Base-by-base conservation (phyloP, 1,140 invertebrate genomes). In the Gonioctena quinquepunctata region DNA sequence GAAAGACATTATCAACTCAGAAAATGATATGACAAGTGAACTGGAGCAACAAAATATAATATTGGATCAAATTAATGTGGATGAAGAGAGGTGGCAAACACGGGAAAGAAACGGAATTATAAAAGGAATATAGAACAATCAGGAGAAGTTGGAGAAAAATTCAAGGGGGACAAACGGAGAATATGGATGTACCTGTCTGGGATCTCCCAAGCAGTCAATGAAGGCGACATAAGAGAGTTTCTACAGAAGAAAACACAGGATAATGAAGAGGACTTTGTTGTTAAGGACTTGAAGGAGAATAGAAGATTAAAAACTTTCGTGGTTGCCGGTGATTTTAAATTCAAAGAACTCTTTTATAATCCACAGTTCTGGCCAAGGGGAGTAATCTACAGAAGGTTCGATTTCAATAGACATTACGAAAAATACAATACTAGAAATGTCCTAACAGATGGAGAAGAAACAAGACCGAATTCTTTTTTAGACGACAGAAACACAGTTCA, bases 241-340 rank as follows among this genome's bases (percentile, higher is more conserved):
- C 57, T 60, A 7, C 7, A 16, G 11, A 22, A 8, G 8, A 60
- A 60, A 60, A 25, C 25, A 7, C 8, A 13, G 11, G 57, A 60
- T 60, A 23, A 27, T 16, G 11, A 25, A 54, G 18, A 54, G 18
- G 50, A 54, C 5, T 22, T 60, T 26, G 25, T 27, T 11, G 21
- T 23, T 19, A 27, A 11, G 21, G 7, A 22, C 11, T n/a, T 27
- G 18, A 19, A 60, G 25, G 8, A 19, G 11, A 60, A 60, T 22
- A 25, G 57, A 27, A 27, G 22, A 27, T 60, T 7, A 7, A 60
- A 60, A 25, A 13, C 18, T 11, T 60, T 60, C 18, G 8, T 25
- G 18, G 25, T 60, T 60, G 57, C 22, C 18, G 22, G 11, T 6
- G 57, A 60, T 60, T 60, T 60, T 23, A 27, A 60, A 25, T 60